These are phyloP conservation scores for Cepaea nemoralis DNA, from an alignment of 1,140 invertebrate species.

Conservation along the genomic window DNA sequence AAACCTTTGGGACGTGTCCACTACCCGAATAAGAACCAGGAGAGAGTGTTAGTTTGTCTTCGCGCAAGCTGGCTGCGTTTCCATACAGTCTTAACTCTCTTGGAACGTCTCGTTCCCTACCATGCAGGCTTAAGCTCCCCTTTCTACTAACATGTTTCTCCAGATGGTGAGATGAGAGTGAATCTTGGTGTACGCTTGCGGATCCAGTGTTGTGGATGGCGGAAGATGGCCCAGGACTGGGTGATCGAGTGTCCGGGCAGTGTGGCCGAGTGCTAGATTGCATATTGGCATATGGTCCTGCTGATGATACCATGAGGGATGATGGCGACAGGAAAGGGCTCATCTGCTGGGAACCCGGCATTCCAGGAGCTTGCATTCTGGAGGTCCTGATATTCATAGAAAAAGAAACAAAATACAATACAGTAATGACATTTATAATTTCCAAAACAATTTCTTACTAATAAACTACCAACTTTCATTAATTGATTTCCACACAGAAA, in stretches of 20 bases:
- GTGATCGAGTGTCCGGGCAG: conserved; percentile 27
- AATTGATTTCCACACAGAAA: too few species aligned
- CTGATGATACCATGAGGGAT: conserved; percentile 31
- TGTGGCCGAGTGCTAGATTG: conserved; percentile 32
- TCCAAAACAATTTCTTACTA: too few species aligned
- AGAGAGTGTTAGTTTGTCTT: conserved; percentile 10
- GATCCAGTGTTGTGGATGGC: conserved; percentile 26
- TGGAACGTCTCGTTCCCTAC: conserved; percentile 36
- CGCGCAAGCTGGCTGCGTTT: background rate
- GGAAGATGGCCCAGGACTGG: conserved; percentile 25
- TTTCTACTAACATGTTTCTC: conserved; percentile 29
- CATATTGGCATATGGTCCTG: conserved; percentile 43
- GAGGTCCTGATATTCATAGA: conserved; percentile 41
- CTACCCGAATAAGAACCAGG: conserved; percentile 11
- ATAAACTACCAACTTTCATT: too few species aligned
- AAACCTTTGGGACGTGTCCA: conserved; percentile 32
- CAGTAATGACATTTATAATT: too few species aligned
- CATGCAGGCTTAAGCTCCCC: background rate
- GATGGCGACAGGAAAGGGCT: conserved; percentile 37
- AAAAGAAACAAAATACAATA: too few species aligned
- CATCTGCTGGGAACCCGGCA: conserved; percentile 30
- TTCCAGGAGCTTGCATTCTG: conserved; percentile 58
- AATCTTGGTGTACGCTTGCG: background rate
- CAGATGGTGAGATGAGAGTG: conserved; percentile 20
- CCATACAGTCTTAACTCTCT: background rate